Evolutionary conservation across 2,888 invertebrate species (phyloP).

Genomic region (Ptychoptera contaminata): DNA sequence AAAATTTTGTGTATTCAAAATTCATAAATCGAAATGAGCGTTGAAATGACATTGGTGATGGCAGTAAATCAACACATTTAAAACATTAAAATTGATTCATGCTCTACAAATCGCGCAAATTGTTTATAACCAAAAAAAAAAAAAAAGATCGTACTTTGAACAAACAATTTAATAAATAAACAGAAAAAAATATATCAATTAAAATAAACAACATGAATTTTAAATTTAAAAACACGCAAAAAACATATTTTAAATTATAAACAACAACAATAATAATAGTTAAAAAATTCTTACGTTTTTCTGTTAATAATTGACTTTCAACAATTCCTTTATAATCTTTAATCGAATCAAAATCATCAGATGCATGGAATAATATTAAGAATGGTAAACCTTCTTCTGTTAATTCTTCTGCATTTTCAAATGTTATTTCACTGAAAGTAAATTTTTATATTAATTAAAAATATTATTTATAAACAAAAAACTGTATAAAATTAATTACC

Average conservation of each 20-base stretch:
- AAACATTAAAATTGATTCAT: not conserved
- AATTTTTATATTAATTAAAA: not conserved
- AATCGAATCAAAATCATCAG: slow-evolving; percentile 65
- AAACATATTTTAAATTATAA: too few relatives aligned
- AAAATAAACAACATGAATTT: too few relatives aligned
- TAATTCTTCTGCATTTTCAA: slow-evolving; percentile 97
- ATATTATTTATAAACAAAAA: not conserved
- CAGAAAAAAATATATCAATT: too few relatives aligned
- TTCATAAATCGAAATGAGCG: too few relatives aligned
- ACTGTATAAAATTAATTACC: slow-evolving; percentile 23
- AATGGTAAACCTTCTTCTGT: slow-evolving; percentile 98
- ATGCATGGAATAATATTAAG: slow-evolving; percentile 86
- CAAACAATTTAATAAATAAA: too few relatives aligned
- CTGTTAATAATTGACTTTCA: slow-evolving; percentile 54
- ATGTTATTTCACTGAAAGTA: slow-evolving; percentile 66
- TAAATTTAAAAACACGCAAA: too few relatives aligned
- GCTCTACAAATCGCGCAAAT: too few relatives aligned
- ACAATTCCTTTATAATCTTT: slow-evolving; percentile 76
- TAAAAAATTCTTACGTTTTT: slow-evolving; percentile 93
- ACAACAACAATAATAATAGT: too few relatives aligned
- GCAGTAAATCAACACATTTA: too few relatives aligned
- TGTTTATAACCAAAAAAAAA: not conserved
- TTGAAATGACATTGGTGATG: too few relatives aligned
- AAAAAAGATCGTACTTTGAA: not conserved
- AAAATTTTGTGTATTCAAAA: too few relatives aligned